These are phyloP conservation scores for Drosophila bocki DNA, from an alignment of 1,140 invertebrate genomes.

Conservation along the genomic window DNA sequence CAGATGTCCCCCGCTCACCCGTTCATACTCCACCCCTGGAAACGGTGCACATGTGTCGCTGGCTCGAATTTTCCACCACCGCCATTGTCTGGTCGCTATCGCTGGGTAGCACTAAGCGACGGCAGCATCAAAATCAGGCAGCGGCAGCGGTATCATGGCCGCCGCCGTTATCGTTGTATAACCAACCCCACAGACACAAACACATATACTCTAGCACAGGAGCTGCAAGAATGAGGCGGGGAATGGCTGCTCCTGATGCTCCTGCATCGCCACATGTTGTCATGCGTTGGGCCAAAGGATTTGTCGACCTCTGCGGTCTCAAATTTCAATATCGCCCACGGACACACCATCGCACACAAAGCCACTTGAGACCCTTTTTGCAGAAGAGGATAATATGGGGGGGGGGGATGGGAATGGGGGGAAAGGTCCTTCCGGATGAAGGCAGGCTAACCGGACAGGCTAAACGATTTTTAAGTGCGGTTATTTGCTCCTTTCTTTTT, in stretches of 20 bases:
- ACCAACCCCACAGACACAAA: conserved; percentile 49
- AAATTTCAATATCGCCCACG: conserved; percentile 64
- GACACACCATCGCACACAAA: conserved; percentile 30
- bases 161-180: conserved; percentile 60
- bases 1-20: background rate
- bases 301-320: conserved; percentile 59
- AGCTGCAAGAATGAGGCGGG: conserved; percentile 21
- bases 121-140: conserved; percentile 45
- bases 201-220: background rate
- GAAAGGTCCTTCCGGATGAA: conserved; percentile 4
- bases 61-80: conserved; percentile 46
- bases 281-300: conserved; percentile 49
- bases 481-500: background rate
- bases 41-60: conserved; percentile 44
- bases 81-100: conserved; percentile 60
- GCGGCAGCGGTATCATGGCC: conserved; percentile 67
- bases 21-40: conserved; percentile 3
- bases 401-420: background rate
- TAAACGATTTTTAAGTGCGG: conserved; percentile 23
- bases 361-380: conserved; percentile 50
- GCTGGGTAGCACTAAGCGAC: conserved; percentile 55
- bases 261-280: conserved; percentile 56
- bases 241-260: conserved; percentile 51
- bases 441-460: conserved; percentile 3
- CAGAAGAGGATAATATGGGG: conserved; percentile 13